Conservation (phyloP, 2,888 invertebrate genomes). For the Periphyllus acericola region DNA sequence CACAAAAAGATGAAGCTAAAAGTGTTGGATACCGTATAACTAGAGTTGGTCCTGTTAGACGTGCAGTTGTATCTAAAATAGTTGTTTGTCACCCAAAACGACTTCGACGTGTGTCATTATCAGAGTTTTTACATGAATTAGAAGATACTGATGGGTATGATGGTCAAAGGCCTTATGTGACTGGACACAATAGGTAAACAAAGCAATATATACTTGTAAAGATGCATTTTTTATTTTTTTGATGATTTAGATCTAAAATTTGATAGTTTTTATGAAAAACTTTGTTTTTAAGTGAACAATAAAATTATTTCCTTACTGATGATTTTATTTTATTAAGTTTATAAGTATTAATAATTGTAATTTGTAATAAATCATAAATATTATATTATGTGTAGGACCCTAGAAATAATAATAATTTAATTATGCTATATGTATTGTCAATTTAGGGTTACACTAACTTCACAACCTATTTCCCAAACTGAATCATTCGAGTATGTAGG, state of each 20-base stretch:
- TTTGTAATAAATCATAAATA: not conserved
- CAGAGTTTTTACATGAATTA: constrained; percentile 84
- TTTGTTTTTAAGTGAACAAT: too few species aligned
- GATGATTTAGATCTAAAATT: too few species aligned
- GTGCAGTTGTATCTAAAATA: constrained; percentile 82
- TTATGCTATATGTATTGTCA: too few species aligned
- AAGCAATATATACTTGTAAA: not conserved
- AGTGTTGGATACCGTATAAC: constrained; percentile 72
- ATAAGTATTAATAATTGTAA: not conserved
- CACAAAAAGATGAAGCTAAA: constrained; percentile 54
- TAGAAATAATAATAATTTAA: too few species aligned
- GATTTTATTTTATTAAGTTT: not conserved
- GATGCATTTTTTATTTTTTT: too few species aligned
- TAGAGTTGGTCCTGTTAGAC: constrained; percentile 76
- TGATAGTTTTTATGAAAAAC: too few species aligned
- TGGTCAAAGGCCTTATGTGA: constrained; percentile 87
- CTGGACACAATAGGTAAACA: constrained; percentile 84
- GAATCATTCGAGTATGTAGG: too few species aligned
- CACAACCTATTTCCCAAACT: too few species aligned
- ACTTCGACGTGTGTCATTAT: constrained; percentile 75
- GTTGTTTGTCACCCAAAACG: constrained; percentile 80
- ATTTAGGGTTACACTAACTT: too few species aligned
- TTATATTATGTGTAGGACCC: too few species aligned
- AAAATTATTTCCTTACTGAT: not conserved
- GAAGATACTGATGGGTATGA: constrained; percentile 85